Conservation (phyloP, 1,140 invertebrate genomes). For the Meloidogyne hapla region DNA sequence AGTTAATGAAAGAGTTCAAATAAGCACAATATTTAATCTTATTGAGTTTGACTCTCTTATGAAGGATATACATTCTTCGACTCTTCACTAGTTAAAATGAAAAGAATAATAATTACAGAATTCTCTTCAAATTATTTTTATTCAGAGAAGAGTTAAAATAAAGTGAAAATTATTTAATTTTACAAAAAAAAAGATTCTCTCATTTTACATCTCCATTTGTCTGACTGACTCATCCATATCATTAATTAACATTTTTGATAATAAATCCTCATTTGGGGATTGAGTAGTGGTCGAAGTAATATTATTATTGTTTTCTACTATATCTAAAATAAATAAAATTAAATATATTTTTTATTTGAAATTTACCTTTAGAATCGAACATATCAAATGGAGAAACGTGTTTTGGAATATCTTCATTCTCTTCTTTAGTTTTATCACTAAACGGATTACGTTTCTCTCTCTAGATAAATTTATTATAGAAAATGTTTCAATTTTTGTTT, state of each 20-base stretch:
- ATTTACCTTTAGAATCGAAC: background rate
- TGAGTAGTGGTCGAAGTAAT: background rate
- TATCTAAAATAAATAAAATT: background rate
- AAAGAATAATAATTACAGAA: background rate
- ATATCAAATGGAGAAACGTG: background rate
- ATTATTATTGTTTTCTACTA: background rate
- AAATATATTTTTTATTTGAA: background rate
- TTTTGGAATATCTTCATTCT: background rate
- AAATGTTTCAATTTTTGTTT: too few relatives aligned
- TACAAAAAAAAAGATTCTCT: too few relatives aligned
- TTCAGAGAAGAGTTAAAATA: too few relatives aligned
- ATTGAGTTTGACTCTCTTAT: conserved; percentile 20
- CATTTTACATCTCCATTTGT: background rate
- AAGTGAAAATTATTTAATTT: too few relatives aligned
- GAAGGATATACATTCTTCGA: conserved; percentile 6
- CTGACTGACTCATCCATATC: background rate
- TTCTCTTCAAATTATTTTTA: too few relatives aligned
- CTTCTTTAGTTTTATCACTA: background rate
- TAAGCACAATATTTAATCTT: conserved; percentile 18
- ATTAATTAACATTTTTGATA: background rate
- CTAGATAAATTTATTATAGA: background rate
- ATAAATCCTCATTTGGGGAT: background rate
- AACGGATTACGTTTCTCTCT: background rate
- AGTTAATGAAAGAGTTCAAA: conserved; percentile 22
- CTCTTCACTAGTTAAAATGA: background rate